Evolutionary conservation across 2,797 vertebrate species (phyloP).

Genomic region (Anomalospiza imberbis): DNA sequence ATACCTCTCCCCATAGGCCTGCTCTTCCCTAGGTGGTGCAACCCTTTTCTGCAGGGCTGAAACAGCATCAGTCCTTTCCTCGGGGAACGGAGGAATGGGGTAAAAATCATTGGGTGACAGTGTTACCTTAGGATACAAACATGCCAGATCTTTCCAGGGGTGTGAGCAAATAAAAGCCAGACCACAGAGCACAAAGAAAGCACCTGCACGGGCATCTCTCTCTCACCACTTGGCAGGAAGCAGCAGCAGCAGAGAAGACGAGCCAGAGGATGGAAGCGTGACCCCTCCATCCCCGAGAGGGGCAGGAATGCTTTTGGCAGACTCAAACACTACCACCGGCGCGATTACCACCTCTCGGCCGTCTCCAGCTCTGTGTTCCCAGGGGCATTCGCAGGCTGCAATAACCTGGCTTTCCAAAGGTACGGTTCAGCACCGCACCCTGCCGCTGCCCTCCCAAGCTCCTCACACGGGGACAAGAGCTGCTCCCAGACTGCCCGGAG

Average conservation of each 20-base stretch:
- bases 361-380: slow-evolving; percentile 21
- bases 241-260: background rate
- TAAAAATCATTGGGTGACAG: background rate
- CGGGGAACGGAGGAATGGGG: background rate
- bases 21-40: background rate
- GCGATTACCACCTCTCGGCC: slow-evolving; percentile 11
- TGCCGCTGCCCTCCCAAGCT: background rate
- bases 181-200: background rate
- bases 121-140: background rate
- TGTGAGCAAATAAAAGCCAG: background rate
- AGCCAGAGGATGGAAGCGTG: background rate
- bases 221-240: background rate
- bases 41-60: background rate
- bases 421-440: background rate
- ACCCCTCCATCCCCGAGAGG: background rate
- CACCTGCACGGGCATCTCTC: background rate
- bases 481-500: background rate
- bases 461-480: background rate
- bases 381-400: background rate
- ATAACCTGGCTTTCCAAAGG: slow-evolving; percentile 41
- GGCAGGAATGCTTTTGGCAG: background rate
- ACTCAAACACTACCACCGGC: slow-evolving; percentile 34
- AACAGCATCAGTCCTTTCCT: background rate
- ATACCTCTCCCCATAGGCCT: fast-evolving
- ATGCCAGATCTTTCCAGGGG: background rate